Evolutionary conservation across 2,797 vertebrate species (phyloP), one percentile per base, ranked within the genome.

Genomic region (Furcifer pardalis): DNA sequence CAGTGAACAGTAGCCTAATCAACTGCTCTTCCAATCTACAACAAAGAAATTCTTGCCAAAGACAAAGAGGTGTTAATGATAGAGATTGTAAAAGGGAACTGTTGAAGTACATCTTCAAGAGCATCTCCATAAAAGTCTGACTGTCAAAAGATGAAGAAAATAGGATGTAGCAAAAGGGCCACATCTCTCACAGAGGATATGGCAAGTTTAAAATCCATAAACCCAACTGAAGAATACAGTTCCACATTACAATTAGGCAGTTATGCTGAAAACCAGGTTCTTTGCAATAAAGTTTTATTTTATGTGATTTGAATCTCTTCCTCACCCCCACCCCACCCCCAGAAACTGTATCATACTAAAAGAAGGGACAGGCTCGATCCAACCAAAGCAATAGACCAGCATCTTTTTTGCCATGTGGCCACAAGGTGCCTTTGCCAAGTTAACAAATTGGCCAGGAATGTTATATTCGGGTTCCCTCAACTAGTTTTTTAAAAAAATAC

Each of bases 111-210:
- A 85, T 91, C 88, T 89, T 91, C 90, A 91, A 89, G 15, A 90
- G 85, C 84, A 93, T 89, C 87, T 75, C 83, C 80, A 91, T 91
- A 94, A 94, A 93, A 89, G 90, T 65, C 85, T 89, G 12, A 42
- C 84, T 95, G 95, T 91, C 91, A 92, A 86, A 89, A 93, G 92
- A 94, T 93, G 92, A 94, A 95, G 93, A 92, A 93, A 90, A 92
- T 84, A 91, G 90, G 90, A 91, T 90, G 81, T 83, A 93, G 92
- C 78, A 86, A n/a, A 49, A 75, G 75, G 90, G 87, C 88, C 89
- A 21, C 86, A 90, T 91, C 91, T 92, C 44, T 89, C 91, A n/a
- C n/a, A 91, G 91, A 87, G 90, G 86, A 72, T 91, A 85, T 91
- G 92, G 82, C 87, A 91, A 81, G 85, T 90, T 92, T 92, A 91